Conservation (phyloP, 1,140 invertebrate species). For the Euwallacea similis region DNA sequence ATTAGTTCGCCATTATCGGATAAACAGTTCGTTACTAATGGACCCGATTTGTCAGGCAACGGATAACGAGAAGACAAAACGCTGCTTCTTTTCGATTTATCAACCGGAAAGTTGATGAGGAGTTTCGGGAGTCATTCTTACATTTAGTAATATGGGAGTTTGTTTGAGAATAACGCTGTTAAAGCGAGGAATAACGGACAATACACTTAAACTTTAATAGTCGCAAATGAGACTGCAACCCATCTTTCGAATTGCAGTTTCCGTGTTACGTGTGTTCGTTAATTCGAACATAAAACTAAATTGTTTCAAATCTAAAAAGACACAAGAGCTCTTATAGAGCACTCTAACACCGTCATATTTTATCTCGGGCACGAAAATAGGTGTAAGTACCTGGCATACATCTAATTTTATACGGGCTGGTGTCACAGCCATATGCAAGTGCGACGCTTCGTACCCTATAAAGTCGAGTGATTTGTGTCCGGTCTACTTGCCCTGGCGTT, state of each 20-base stretch:
- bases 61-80: conserved; percentile 28
- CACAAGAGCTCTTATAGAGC: neutral
- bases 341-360: neutral
- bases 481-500: neutral
- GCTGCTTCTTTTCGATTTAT: conserved; percentile 8
- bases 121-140: neutral
- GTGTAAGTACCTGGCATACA: neutral
- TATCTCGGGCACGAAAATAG: conserved; percentile 1
- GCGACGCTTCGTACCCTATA: conserved; percentile 1
- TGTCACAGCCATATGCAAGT: neutral
- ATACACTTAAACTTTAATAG: too few species aligned
- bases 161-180: too few species aligned
- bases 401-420: neutral
- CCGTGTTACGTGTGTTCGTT: too few species aligned
- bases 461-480: neutral
- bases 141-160: too few species aligned
- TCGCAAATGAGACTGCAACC: too few species aligned
- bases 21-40: conserved; percentile 37
- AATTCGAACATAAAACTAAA: too few species aligned
- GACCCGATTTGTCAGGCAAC: conserved; percentile 30
- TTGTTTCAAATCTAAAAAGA: too few species aligned
- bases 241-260: too few species aligned
- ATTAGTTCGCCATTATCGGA: conserved; percentile 33
- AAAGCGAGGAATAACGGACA: too few species aligned
- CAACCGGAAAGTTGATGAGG: neutral